phyloP scores from a whole-genome alignment of 2,113 vertebrate species.

The Caracal caracal region DNA sequence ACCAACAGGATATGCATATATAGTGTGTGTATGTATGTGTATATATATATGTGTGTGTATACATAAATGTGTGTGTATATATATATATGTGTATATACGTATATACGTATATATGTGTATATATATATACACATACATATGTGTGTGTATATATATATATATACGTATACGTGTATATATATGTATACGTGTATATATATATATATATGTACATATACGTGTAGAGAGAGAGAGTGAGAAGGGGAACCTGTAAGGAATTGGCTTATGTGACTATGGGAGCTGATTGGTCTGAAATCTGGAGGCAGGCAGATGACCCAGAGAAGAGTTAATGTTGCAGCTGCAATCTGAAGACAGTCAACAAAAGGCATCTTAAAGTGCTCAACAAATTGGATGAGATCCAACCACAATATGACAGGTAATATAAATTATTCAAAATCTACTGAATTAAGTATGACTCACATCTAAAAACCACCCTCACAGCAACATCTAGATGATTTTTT shows the following conservation, averaged over 20 bases:
- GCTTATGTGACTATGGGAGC: not conserved
- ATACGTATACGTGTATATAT: too few relatives aligned
- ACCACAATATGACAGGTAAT: not conserved
- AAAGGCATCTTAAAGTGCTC: not conserved
- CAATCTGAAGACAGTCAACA: not conserved
- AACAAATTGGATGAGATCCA: not conserved
- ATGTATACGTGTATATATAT: too few relatives aligned
- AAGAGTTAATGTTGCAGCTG: not conserved
- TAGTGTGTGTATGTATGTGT: not conserved
- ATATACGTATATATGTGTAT: too few relatives aligned
- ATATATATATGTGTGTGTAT: not conserved
- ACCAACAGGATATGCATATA: not conserved
- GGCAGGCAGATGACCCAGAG: not conserved
- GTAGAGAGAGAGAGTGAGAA: not conserved
- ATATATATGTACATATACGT: too few relatives aligned
- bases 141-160: too few relatives aligned
- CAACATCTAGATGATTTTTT: not conserved
- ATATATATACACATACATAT: fast-evolving
- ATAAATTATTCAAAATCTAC: not conserved
- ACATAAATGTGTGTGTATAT: too few relatives aligned
- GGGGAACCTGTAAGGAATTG: not conserved
- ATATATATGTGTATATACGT: too few relatives aligned
- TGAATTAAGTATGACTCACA: not conserved
- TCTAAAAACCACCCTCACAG: not conserved
- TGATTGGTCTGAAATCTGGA: not conserved